phyloP scores from a whole-genome alignment of 2,113 vertebrate species.

The Lophotis ruficrista region DNA sequence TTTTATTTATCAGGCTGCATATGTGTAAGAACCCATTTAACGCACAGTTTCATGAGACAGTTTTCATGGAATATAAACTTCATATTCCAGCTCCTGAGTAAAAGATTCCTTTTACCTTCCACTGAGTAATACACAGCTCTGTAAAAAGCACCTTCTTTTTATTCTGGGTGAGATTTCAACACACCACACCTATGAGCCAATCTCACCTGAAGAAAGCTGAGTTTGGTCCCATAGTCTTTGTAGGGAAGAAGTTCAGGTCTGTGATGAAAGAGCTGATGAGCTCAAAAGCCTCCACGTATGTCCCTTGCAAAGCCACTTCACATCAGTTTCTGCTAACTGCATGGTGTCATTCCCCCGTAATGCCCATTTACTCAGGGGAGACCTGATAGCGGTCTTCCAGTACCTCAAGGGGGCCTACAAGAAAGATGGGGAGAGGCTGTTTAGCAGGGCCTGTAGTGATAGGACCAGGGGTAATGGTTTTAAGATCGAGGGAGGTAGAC shows the following conservation, averaged over 20 bases:
- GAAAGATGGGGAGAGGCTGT: too few species aligned
- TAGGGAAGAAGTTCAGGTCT: neutral
- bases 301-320: neutral
- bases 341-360: neutral
- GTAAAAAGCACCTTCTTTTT: neutral
- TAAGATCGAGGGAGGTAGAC: too few species aligned
- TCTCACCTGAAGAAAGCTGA: neutral
- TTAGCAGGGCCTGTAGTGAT: too few species aligned
- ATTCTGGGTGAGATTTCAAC: neutral
- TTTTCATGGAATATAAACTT: conserved; percentile 50
- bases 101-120: neutral
- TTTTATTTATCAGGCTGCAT: conserved; percentile 33
- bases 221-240: neutral
- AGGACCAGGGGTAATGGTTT: too few species aligned
- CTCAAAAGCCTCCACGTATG: neutral
- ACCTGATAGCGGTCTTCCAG: too few species aligned
- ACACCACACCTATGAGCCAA: neutral
- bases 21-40: conserved; percentile 22
- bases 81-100: neutral
- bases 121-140: neutral
- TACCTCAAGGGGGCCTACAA: too few species aligned
- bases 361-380: neutral
- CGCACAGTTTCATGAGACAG: neutral
- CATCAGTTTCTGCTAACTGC: neutral
- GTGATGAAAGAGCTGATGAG: neutral